A percentile compares a stretch with the other conserved stretches of the same genome.
phyloP scores from a whole-genome alignment of 1,140 invertebrate species.

The Eubasilissa regina region DNA sequence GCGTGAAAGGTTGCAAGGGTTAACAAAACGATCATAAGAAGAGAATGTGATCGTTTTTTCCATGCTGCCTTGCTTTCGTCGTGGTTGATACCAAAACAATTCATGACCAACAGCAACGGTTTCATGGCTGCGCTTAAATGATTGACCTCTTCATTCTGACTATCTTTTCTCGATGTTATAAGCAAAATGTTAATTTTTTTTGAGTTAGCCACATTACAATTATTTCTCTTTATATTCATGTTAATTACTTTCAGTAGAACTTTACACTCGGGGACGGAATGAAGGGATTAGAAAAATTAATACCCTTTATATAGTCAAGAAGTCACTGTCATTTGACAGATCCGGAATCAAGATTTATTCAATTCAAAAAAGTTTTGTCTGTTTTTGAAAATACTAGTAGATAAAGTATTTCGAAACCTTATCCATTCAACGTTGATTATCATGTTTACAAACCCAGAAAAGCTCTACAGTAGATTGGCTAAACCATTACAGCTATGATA shows the following conservation, averaged over 20 bases:
- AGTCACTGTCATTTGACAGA: no score
- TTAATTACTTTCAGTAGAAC: neutral
- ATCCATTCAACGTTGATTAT: no score
- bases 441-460: no score
- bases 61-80: neutral
- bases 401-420: no score
- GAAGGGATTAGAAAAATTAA: neutral
- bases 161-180: no score
- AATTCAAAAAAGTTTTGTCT: no score
- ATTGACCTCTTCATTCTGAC: neutral
- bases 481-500: no score
- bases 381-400: no score
- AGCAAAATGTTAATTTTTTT: neutral
- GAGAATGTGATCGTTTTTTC: neutral
- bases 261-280: neutral
- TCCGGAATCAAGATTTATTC: no score
- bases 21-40: neutral
- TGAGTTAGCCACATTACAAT: neutral
- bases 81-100: neutral
- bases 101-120: constrained; percentile 1
- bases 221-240: neutral
- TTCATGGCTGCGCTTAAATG: neutral
- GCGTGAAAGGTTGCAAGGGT: neutral
- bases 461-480: no score
- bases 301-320: no score